Base-by-base conservation (phyloP, 1,140 invertebrate genomes). In the Protaetia brevitarsis region DNA sequence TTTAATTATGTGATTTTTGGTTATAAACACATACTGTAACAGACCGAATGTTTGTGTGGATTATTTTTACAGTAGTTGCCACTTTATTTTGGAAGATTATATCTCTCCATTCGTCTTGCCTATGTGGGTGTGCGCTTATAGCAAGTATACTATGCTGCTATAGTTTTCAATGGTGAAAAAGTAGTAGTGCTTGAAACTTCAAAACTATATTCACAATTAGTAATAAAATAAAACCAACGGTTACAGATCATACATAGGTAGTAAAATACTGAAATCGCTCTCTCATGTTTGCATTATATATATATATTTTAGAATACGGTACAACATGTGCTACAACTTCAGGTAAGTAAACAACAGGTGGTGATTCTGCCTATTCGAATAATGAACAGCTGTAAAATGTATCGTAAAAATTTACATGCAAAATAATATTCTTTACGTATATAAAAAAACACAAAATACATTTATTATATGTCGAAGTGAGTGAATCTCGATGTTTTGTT, bases 81-180 rank as follows among this genome's bases (percentile, higher is more conserved):
- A 51, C 41, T 51, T 51, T 51, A n/a, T 51, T 51, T 51, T 51
- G 41, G 41, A 51, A 51, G 41, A 51, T 51, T 13, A 37, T 37
- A 37, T 23, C 41, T 51, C 41, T 23, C n/a, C n/a, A n/a, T 23
- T 51, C 41, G 19, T 51, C 41, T 51, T 51, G 41, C 26, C 41
- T 51, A 51, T 51, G 21, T 51, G 41, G 41, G 26, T 51, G 41
- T 23, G n/a, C n/a, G n/a, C n/a, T n/a, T n/a, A 23, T 51, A 19
- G 41, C 41, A 19, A n/a, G n/a, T 51, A 51, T 16, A 10, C n/a
- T 51, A 23, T 51, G 41, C 19, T 23, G 41, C 41, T 51, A 51
- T 23, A 51, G 34, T 37, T 13, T 37, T 37, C 34, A 37, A 13
- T 37, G n/a, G 34, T 13, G n/a, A 16, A 37, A 51, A 23, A 51